Conservation (phyloP, 2,888 invertebrate species). For the Caenorhabditis uteleia region DNA sequence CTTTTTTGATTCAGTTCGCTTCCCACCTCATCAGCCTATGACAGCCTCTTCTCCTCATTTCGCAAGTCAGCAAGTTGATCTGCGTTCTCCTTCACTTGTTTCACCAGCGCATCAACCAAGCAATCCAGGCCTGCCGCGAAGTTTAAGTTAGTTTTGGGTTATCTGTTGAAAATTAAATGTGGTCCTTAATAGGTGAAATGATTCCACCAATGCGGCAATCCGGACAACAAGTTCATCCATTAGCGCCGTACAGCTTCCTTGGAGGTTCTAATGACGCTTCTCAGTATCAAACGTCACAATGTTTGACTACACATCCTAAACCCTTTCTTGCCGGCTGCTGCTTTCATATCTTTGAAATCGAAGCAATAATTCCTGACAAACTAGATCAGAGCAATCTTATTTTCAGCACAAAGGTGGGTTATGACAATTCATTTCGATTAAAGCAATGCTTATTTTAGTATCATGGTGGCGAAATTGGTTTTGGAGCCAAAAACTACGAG, state of each 20-base stretch:
- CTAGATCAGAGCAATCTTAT: slow-evolving; percentile 25
- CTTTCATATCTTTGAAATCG: slow-evolving; percentile 43
- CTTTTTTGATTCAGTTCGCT: too few relatives aligned
- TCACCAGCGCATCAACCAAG: slow-evolving; percentile 33
- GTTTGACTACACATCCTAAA: slow-evolving; percentile 34
- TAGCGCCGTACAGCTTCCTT: background rate
- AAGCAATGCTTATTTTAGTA: slow-evolving; percentile 7
- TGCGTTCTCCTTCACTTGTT: slow-evolving; percentile 38
- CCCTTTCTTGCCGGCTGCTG: slow-evolving; percentile 44
- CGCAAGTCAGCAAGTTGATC: slow-evolving; percentile 23
- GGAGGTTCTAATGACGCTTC: too few relatives aligned
- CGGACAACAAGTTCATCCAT: slow-evolving; percentile 2
- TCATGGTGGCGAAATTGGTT: slow-evolving; percentile 50
- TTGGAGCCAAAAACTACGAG: slow-evolving; percentile 9
- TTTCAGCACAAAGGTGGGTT: slow-evolving; percentile 22
- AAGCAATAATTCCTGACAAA: slow-evolving; percentile 37
- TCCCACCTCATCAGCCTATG: slow-evolving; percentile 12
- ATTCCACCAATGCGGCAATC: slow-evolving; percentile 5
- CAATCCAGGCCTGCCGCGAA: background rate
- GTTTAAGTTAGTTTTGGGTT: too few relatives aligned
- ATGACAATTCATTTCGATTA: background rate
- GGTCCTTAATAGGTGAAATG: too few relatives aligned
- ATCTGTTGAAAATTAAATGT: too few relatives aligned
- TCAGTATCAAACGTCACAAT: too few relatives aligned
- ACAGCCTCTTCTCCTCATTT: slow-evolving; percentile 38